Base-by-base conservation (phyloP, 2,888 invertebrate genomes). In the Drosophila leonis region DNA sequence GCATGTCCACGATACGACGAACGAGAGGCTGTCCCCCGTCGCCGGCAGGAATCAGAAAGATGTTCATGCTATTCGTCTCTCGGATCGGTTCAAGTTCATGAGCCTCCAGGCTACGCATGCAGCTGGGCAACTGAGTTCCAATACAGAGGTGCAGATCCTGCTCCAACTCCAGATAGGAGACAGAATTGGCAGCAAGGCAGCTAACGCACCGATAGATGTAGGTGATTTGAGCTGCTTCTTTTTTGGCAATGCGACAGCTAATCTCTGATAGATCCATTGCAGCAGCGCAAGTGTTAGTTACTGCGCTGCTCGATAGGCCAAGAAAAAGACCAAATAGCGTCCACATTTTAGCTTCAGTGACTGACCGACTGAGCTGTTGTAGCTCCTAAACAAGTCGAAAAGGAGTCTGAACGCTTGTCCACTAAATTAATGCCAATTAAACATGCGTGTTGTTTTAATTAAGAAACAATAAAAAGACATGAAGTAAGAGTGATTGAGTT, bases 181-280 rank as follows among this genome's bases (percentile, higher is more conserved):
- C 29, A 2, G 68, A 51, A 13, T 13, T 35, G 10, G 54, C 20
- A 7, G 46, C 44, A 6, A 59, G 55, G 31, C 86, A 86, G 42
- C 71, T 88, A 5, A 72, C 54, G 64, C 90, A 86, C 8, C 81
- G 86, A 63, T 86, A 86, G 27, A 86, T 67, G 27, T 77, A 86
- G 12, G 68, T 88, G 20, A 78, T 52, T 41, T 86, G 90, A 9
- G 75, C 56, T 1, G 59, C 48, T 29, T 71, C 74, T 6, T 61
- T 1, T 2, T n/a, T 41, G 5, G 75, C 86, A 27, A 86, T 80
- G 1, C 46, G 65, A 27, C 86, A 86, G 48, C 75, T 65, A 7
- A 65, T 63, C 15, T 54, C 42, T 7, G 83, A 71, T 20, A 84
- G 46, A 39, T 44, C 13, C 9, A 27, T 8, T 9, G 15, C 35